Evolutionary conservation across 2,888 invertebrate species (phyloP), one percentile per base, ranked within the genome.

Genomic region (Metalampra italica): DNA sequence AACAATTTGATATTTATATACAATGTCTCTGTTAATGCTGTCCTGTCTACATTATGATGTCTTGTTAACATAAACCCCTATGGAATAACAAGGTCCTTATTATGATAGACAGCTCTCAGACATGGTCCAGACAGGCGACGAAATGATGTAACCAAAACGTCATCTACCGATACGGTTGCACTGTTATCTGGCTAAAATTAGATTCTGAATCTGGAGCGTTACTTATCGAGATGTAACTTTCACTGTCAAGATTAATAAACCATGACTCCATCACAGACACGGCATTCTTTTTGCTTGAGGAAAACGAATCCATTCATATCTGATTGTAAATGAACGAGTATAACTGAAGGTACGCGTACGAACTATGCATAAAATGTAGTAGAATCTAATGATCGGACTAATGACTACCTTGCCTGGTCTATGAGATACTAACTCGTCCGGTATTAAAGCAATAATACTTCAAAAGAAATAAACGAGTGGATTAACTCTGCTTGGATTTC

Each of bases 61-160:
- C 58, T 60, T 53, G 58, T 62, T 60, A 60, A 56, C 57, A 53
- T 53, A 60, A 57, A 49, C 67, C 67, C 67, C 61, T 70, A 68
- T 68, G 57, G 53, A 53, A 51, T 59, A 59, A 60, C 56, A 62
- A 75, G 71, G 64, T 67, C 55, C 62, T 75, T 68, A 82, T 80
- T 82, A 75, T 79, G 82, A 82, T 74, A 69, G 79, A 79, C 82
- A 76, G 74, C 50, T 63, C 50, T 63, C 60, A 66, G 69, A 73
- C 69, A 64, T 57, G 39, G 59, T 49, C 59, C 68, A 70, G 69
- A 69, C 68, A 60, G 51, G 58, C 56, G 56, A 53, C 56, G 52
- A 58, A 55, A 55, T 52, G 48, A 45, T 45, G 41, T 38, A 50
- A 42, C 13, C 42, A 43, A 41, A 22, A 49, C 45, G 43, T 42